A percentile compares a stretch with the other conserved stretches of the same genome.
Conservation (phyloP, 2,888 invertebrate species). For the Gerris lacustris region DNA sequence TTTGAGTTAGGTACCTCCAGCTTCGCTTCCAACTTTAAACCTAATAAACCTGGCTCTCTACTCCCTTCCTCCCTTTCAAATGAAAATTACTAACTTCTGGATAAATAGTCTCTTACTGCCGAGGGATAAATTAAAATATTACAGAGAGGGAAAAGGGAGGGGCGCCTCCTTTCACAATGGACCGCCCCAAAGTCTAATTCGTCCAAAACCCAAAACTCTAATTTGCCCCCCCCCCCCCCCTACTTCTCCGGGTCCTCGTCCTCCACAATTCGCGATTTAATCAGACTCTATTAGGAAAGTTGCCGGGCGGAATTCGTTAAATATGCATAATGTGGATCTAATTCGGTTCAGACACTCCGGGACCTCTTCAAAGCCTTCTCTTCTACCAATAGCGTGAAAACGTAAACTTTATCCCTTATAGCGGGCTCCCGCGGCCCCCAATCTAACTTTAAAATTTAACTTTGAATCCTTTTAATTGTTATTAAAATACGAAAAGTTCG, state of each 20-base stretch:
- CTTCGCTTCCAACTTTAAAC: background rate
- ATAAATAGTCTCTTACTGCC: slow-evolving; percentile 1
- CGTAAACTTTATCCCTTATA: slow-evolving; percentile 5
- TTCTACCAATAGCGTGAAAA: background rate
- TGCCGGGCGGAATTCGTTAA: slow-evolving; percentile 3
- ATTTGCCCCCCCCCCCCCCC: background rate
- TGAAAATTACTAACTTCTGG: slow-evolving; percentile 5
- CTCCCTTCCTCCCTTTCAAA: background rate
- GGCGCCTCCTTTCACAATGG: background rate
- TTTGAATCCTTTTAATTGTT: slow-evolving; percentile 5
- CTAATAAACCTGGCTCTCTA: background rate
- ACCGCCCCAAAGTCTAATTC: background rate
- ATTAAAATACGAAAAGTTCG: background rate
- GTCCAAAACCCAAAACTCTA: background rate
- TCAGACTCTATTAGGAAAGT: slow-evolving; percentile 3
- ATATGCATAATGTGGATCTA: slow-evolving; percentile 5
- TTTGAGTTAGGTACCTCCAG: background rate
- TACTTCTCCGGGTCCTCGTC: background rate
- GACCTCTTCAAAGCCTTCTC: background rate
- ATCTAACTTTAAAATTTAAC: slow-evolving; percentile 5
- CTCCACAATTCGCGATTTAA: slow-evolving; percentile 1
- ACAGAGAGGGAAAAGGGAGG: background rate
- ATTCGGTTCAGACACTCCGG: background rate
- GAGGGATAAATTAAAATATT: slow-evolving; percentile 1
- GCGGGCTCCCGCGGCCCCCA: background rate